Evolutionary conservation across 2,113 vertebrate genomes (phyloP).

Genomic region (Cheirogaleus medius): DNA sequence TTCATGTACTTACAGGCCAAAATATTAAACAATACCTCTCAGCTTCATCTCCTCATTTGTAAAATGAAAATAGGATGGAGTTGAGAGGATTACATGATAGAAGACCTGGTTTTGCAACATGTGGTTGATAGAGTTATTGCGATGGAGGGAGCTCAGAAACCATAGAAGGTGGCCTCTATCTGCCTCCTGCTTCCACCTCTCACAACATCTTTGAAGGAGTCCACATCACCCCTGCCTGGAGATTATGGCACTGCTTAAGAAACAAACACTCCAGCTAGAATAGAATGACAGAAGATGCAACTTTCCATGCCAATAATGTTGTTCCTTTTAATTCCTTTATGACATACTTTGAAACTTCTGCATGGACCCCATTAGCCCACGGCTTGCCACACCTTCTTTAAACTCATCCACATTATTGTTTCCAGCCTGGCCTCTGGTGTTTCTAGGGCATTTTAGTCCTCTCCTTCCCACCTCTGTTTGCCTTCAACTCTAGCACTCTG

Average conservation of each 20-base stretch:
- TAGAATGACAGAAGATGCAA: neutral
- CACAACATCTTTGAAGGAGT: neutral
- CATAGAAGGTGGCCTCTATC: neutral
- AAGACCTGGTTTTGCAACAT: neutral
- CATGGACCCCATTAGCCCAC: neutral
- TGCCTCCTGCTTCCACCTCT: neutral
- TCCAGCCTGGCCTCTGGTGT: neutral
- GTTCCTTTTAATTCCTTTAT: constrained; percentile 22
- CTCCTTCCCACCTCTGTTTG: neutral
- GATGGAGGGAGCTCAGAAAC: neutral
- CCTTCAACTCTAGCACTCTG: neutral
- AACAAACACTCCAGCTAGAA: neutral
- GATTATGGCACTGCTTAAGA: neutral
- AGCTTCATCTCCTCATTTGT: neutral
- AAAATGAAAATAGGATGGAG: neutral
- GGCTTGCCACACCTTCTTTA: neutral
- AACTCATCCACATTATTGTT: neutral
- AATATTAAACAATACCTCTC: neutral
- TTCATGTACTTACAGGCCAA: neutral
- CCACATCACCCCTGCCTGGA: neutral
- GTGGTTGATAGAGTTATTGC: neutral
- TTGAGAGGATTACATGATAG: neutral
- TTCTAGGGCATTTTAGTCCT: neutral
- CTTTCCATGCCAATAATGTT: neutral
- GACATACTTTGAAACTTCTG: neutral